Evolutionary conservation across 2,113 vertebrate genomes (phyloP), one percentile per base, ranked within the genome.

Genomic region (Sinocyclocheilus anophthalmus): DNA sequence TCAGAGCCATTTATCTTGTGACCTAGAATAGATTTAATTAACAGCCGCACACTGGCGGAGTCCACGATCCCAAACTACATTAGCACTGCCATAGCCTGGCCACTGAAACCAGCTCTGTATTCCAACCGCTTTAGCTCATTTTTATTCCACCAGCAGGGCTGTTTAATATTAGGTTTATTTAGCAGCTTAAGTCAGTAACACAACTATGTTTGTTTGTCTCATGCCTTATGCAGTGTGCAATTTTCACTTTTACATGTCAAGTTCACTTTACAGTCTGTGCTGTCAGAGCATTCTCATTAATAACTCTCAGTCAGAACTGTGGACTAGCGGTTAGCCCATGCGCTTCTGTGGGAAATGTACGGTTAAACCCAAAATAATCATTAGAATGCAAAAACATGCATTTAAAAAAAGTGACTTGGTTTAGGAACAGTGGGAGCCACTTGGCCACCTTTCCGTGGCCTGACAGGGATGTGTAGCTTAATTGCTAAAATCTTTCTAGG

Each of bases 21-120:
- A 90, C 89, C 87, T 90, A 89, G 89, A 89, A 89, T 90, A 89
- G 89, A 90, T 90, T 90, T 90, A 90, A 90, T 90, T 90, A 90
- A 88, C 87, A 90, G 88, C 70, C 84, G 70, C 80, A 63, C 81
- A 78, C 76, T 93, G 93, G 92, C 94, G 92, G 93, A 94, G 93
- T 89, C 80, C 91, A 87, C 88, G 77, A 80, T 59, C 88, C 90
- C 82, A 88, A 91, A 93, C 91, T 89, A 61, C 89, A 89, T 85
- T 85, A 82, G 70, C 80, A n/a, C 85, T 69, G 81, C 16, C 61
- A 57, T 22, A 85, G 82, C 37, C 37, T 14, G 84, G 48, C 73
- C 76, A 82, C 75, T 80, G 14, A 33, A 76, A 77, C 53, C 83
- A 53, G 69, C 57, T 26, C 55, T 61, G 24, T 37, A 67, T 63